Evolutionary conservation across 2,888 invertebrate genomes (phyloP).

Genomic region (Drosophila hamatofila): DNA sequence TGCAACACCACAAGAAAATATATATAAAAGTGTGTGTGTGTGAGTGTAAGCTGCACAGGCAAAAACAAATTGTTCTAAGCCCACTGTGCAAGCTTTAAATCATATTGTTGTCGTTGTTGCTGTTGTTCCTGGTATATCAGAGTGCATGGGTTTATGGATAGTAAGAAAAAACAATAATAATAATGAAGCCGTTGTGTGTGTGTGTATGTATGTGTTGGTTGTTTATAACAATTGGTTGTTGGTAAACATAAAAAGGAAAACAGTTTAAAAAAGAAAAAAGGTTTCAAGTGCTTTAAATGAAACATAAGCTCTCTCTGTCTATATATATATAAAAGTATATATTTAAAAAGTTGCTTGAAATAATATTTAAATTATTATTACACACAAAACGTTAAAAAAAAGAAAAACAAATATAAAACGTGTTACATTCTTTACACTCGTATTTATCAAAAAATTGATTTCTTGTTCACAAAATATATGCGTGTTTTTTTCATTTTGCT

Average conservation of each 20-base stretch:
- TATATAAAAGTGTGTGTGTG: conserved; percentile 11
- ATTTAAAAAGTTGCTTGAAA: conserved; percentile 60
- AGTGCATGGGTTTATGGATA: conserved; percentile 14
- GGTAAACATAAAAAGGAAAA: conserved; percentile 49
- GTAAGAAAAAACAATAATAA: conserved; percentile 26
- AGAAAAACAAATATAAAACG: conserved; percentile 35
- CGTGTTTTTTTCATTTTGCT: conserved; percentile 42
- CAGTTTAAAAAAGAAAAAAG: conserved; percentile 44
- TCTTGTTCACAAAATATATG: conserved; percentile 31
- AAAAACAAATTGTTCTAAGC: conserved; percentile 23
- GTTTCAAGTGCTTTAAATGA: conserved; percentile 45
- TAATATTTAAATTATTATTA: conserved; percentile 64
- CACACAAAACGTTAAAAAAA: conserved; percentile 58
- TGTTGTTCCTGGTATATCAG: conserved; percentile 13
- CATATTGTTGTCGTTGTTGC: conserved; percentile 9
- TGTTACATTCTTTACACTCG: conserved; percentile 29
- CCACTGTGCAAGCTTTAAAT: conserved; percentile 38
- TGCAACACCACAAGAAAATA: conserved; percentile 63
- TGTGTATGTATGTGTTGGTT: conserved; percentile 12
- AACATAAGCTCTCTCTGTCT: conserved; percentile 45
- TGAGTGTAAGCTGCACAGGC: conserved; percentile 27
- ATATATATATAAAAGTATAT: conserved; percentile 47
- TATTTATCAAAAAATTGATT: conserved; percentile 24
- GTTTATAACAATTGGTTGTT: conserved; percentile 24
- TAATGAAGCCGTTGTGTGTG: conserved; percentile 22